Percentiles rank a stretch among this genome's conserved stretches.
phyloP scores from a whole-genome alignment of 1,140 invertebrate genomes.

The Drosophila truncata region DNA sequence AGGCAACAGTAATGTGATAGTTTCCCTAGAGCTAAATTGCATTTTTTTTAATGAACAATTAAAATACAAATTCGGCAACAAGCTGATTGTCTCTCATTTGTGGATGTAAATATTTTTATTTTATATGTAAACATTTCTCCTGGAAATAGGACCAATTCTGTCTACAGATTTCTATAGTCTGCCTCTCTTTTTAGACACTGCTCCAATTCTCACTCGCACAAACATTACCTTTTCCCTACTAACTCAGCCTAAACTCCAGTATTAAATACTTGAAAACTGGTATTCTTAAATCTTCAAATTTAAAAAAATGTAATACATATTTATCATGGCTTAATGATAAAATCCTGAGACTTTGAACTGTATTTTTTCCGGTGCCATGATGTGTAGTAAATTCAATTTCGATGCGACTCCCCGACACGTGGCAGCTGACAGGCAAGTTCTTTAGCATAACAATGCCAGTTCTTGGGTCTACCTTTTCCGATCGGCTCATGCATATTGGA shows the following conservation, averaged over 20 bases:
- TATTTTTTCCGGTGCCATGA: slow-evolving; percentile 9
- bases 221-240: background rate
- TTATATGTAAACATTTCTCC: too few relatives aligned
- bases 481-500: slow-evolving; percentile 76
- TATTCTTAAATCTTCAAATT: background rate
- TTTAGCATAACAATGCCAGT: slow-evolving; percentile 74
- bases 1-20: background rate
- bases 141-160: background rate
- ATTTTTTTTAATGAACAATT: background rate
- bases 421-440: slow-evolving; percentile 74
- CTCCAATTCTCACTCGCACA: background rate
- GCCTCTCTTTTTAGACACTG: background rate
- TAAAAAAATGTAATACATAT: background rate
- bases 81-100: too few relatives aligned
- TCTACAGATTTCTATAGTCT: background rate
- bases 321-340: background rate
- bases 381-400: slow-evolving; percentile 73
- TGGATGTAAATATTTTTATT: too few relatives aligned
- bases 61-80: too few relatives aligned
- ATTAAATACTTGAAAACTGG: background rate
- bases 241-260: background rate
- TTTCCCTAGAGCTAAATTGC: background rate
- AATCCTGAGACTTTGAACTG: background rate
- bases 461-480: slow-evolving; percentile 62
- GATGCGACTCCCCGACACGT: slow-evolving; percentile 69